phyloP scores from a whole-genome alignment of 64 coral and sea anemone species.

The Porites australiensis region DNA sequence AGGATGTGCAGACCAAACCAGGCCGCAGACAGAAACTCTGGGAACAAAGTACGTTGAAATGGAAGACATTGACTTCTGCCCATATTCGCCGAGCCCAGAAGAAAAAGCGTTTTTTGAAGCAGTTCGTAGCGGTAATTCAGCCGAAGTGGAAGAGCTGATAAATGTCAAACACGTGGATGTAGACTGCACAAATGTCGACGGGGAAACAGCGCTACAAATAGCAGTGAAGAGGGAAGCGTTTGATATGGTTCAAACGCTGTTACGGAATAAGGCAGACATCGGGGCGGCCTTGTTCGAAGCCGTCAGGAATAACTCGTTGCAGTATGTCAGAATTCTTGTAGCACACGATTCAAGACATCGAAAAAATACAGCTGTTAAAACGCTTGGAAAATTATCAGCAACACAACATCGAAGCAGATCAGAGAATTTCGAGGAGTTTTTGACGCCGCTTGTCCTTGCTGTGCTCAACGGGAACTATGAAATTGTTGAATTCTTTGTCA shows the following conservation, averaged over 20 bases:
- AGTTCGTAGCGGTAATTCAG: conserved; percentile 45
- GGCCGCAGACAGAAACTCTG: background rate
- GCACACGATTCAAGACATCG: conserved; percentile 54
- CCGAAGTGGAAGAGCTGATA: conserved; percentile 42
- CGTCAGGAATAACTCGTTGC: conserved; percentile 74
- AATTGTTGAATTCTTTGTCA: conserved; percentile 76
- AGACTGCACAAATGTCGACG: conserved; percentile 63
- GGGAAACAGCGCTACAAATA: conserved; percentile 73
- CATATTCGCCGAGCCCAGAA: conserved; percentile 3
- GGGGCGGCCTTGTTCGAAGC: conserved; percentile 76
- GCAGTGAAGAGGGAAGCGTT: conserved; percentile 55
- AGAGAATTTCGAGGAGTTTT: conserved; percentile 22
- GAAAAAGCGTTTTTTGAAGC: conserved; percentile 73
- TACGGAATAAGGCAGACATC: conserved; percentile 54
- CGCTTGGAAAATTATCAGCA: background rate
- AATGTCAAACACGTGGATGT: conserved; percentile 38
- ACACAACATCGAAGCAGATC: background rate
- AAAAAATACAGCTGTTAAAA: background rate
- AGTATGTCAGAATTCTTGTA: conserved; percentile 62
- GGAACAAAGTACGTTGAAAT: background rate
- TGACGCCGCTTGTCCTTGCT: conserved; percentile 80
- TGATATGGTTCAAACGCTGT: conserved; percentile 49
- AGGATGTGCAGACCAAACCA: background rate
- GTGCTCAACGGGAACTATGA: conserved; percentile 76
- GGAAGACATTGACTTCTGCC: background rate